Conservation (phyloP, 1,140 invertebrate species). For the Dufourea novaeangliae region DNA sequence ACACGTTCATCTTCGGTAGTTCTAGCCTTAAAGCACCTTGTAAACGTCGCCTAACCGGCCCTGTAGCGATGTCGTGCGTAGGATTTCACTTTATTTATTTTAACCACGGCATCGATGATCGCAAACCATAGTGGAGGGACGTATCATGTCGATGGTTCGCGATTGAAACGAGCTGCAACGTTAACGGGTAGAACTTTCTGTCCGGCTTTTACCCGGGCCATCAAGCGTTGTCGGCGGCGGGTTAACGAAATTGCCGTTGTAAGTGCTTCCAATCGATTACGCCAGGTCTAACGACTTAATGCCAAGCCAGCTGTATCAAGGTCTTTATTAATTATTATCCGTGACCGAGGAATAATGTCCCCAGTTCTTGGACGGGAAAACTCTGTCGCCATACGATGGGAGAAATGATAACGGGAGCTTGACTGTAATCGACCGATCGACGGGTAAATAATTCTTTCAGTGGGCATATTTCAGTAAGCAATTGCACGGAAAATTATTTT, state of each 20-base stretch:
- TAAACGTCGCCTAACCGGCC: neutral
- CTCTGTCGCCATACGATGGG: conserved; percentile 7
- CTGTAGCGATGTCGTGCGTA: neutral
- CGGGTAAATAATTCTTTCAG: neutral
- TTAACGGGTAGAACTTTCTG: neutral
- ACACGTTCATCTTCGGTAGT: too few relatives aligned
- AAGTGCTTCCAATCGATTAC: conserved; percentile 62
- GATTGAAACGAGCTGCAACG: conserved; percentile 21
- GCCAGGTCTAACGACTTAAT: conserved; percentile 61
- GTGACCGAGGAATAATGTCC: neutral
- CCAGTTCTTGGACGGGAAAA: neutral
- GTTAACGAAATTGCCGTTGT: conserved; percentile 63
- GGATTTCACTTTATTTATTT: conserved; percentile 60
- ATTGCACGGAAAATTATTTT: conserved; percentile 4
- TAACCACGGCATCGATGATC: conserved; percentile 50
- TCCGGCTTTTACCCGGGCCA: neutral
- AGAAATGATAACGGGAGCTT: neutral
- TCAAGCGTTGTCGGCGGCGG: conserved; percentile 38
- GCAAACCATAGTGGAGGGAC: conserved; percentile 33
- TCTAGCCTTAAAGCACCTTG: too few relatives aligned
- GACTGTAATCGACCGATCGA: conserved; percentile 5
- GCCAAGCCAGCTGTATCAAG: conserved; percentile 32
- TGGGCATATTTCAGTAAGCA: conserved; percentile 8
- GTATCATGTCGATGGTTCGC: conserved; percentile 48
- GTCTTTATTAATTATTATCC: conserved; percentile 55